phyloP scores from a whole-genome alignment of 2,113 vertebrate species.

The Rafetus swinhoei region DNA sequence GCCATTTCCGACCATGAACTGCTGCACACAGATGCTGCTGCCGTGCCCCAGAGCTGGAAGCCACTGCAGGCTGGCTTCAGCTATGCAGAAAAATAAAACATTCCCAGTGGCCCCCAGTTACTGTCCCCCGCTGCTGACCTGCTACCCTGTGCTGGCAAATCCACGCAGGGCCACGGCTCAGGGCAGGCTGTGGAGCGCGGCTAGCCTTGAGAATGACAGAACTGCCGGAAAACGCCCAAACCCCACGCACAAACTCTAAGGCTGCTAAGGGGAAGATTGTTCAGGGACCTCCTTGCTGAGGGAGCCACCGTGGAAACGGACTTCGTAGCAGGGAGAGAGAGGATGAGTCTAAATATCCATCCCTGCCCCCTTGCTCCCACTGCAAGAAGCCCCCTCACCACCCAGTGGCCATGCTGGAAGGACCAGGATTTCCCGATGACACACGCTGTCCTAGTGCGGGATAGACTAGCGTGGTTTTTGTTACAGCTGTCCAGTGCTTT shows the following conservation, averaged over 20 bases:
- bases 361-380: no score
- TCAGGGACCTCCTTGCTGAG: neutral
- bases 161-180: no score
- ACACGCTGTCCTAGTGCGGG: neutral
- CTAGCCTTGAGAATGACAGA: neutral
- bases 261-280: neutral
- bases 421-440: neutral
- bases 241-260: neutral
- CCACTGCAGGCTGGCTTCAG: neutral
- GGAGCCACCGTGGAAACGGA: neutral
- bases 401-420: neutral
- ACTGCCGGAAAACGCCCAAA: neutral
- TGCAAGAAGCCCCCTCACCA: neutral
- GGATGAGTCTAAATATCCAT: neutral
- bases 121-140: neutral
- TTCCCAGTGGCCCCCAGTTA: neutral
- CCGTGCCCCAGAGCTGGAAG: neutral
- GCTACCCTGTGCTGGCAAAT: neutral
- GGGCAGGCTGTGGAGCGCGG: neutral
- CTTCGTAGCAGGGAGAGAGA: neutral
- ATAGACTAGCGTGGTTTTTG: neutral
- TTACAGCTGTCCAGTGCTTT: no score
- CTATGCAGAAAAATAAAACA: neutral
- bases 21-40: conserved; percentile 13
- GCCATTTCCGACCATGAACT: conserved; percentile 8